These are phyloP conservation scores for Bathynomus jamesi DNA, from an alignment of 1,140 invertebrate species.

Conservation along the genomic window DNA sequence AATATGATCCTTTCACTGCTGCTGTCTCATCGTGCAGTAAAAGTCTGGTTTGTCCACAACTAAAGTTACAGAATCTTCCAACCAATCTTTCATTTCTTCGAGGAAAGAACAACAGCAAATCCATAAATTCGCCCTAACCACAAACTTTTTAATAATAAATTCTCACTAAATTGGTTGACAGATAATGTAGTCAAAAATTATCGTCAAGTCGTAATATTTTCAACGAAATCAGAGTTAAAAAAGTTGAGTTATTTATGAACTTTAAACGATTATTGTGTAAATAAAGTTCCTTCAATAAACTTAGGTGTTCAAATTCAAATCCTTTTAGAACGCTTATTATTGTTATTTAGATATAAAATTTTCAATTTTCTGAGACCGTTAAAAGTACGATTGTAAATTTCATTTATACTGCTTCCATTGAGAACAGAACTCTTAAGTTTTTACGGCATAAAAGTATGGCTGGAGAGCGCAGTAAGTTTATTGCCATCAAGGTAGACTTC, in stretches of 20 bases:
- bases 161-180: slow-evolving; percentile 63
- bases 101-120: slow-evolving; percentile 78
- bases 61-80: slow-evolving; percentile 52
- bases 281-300: slow-evolving; percentile 55
- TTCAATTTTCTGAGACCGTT: slow-evolving; percentile 74
- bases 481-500: slow-evolving; percentile 84
- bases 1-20: slow-evolving; percentile 10
- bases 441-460: slow-evolving; percentile 86
- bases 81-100: slow-evolving; percentile 68
- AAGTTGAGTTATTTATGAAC: slow-evolving; percentile 67
- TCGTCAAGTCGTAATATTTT: slow-evolving; percentile 63
- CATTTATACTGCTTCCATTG: slow-evolving; percentile 75
- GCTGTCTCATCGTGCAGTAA: slow-evolving; percentile 35
- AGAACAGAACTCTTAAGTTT: slow-evolving; percentile 70
- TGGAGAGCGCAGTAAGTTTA: slow-evolving; percentile 58
- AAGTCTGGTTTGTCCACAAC: slow-evolving; percentile 53
- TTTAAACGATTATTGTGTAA: slow-evolving; percentile 60
- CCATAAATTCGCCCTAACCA: slow-evolving; percentile 74
- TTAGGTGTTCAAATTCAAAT: slow-evolving; percentile 69
- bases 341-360: slow-evolving; percentile 71
- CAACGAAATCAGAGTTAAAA: slow-evolving; percentile 60
- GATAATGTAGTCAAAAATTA: slow-evolving; percentile 65
- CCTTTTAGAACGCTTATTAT: slow-evolving; percentile 63
- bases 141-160: slow-evolving; percentile 49
- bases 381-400: slow-evolving; percentile 80